Evolutionary conservation across 2,113 vertebrate genomes (phyloP), one percentile per base, ranked within the genome.

Genomic region (Seriola rivoliana): DNA sequence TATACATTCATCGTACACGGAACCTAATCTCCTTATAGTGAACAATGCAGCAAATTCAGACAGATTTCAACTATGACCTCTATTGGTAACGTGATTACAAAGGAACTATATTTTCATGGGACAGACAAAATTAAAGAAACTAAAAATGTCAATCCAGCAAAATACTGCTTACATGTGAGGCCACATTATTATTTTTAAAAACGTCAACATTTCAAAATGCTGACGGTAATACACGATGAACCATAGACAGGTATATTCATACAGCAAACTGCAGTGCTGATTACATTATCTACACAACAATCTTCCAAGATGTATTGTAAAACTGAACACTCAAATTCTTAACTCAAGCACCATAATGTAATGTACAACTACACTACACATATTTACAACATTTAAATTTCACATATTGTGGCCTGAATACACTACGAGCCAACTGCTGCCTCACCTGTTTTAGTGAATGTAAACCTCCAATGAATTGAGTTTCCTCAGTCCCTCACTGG

Each of bases 401-500:
- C 1, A 54, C 11, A 67, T 46, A 62, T 0, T 46, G 54, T 57
- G 29, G 23, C 5, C 9, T 1, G 50, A 79, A 46, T 1, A 54
- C 34, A 78, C 23, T 12, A 68, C 55, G 4, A 75, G 19, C 32
- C 52, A 78, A 48, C n/a, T 17, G 16, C 40, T 68, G 54, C 80
- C 89, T 95, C 93, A 96, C 95, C 95, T 95, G 87, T 63, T 82
- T 79, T 17, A 72, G 25, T 21, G 5, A 85, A 82, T 34, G 74
- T 63, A 58, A 92, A 83, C 65, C 74, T 90, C 88, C 84, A 85
- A 52, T 82, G 46, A 70, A 55, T 58, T 71, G 12, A 84, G 88
- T 84, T 60, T 85, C 84, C 62, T 88, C 69, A 87, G 64, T 65
- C 36, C 59, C 52, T 90, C 90, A 94, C 71, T 79, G 78, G 78